Evolutionary conservation across 1,140 invertebrate genomes (phyloP).

Genomic region (Megalopta genalis): DNA sequence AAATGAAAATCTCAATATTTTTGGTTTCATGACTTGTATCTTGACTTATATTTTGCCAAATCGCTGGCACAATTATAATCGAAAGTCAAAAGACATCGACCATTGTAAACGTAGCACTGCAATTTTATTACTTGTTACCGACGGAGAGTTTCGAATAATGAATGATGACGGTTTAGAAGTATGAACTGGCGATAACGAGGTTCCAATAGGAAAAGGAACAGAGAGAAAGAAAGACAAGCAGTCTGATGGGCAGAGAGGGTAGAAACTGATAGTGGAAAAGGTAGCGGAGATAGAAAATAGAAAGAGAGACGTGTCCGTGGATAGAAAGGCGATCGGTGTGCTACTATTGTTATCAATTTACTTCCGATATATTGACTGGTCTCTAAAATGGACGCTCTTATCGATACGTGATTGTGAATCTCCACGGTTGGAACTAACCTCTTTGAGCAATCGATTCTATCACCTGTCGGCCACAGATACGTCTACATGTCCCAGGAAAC

Average conservation of each 20-base stretch:
- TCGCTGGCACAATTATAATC: no score
- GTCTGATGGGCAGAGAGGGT: slow-evolving; percentile 5
- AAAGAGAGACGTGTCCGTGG: slow-evolving; percentile 35
- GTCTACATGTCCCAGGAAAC: slow-evolving; percentile 6
- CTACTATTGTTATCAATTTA: slow-evolving; percentile 58
- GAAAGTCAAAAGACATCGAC: not conserved
- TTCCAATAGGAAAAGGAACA: not conserved
- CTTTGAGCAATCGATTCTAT: slow-evolving; percentile 45
- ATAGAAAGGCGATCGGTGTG: slow-evolving; percentile 38
- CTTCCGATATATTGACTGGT: slow-evolving; percentile 53
- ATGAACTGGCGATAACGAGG: slow-evolving; percentile 12
- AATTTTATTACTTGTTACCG: slow-evolving; percentile 42
- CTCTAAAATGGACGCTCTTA: slow-evolving; percentile 40
- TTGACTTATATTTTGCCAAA: no score
- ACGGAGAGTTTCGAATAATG: slow-evolving; percentile 29
- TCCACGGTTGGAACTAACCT: slow-evolving; percentile 22
- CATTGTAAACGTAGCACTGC: not conserved
- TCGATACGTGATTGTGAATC: slow-evolving; percentile 42
- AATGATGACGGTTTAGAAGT: slow-evolving; percentile 5
- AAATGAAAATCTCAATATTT: no score
- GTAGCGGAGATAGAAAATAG: slow-evolving; percentile 31
- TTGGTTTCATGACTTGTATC: no score
- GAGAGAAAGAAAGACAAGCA: slow-evolving; percentile 6
- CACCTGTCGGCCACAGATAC: slow-evolving; percentile 34
- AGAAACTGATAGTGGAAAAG: slow-evolving; percentile 17